These are phyloP conservation scores for Melieria crassipennis DNA, from an alignment of 2,888 invertebrate species.

Conservation along the genomic window DNA sequence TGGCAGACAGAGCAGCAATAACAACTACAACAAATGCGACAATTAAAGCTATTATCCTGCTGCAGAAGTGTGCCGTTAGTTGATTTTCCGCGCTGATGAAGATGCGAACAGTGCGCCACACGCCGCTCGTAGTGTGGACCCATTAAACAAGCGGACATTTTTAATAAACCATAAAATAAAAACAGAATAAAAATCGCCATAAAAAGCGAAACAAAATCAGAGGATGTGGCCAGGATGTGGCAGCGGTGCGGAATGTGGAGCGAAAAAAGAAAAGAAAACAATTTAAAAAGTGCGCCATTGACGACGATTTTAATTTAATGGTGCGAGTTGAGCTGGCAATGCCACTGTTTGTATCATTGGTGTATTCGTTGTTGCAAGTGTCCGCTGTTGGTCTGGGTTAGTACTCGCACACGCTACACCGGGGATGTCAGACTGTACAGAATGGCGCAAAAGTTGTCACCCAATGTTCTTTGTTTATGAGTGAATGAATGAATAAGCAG, in stretches of 20 bases:
- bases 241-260: conserved; percentile 23
- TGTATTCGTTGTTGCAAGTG: too few relatives aligned
- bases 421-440: too few relatives aligned
- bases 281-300: conserved; percentile 41
- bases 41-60: conserved; percentile 55
- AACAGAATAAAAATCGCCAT: conserved; percentile 17
- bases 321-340: conserved; percentile 58
- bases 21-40: conserved; percentile 34
- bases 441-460: too few relatives aligned
- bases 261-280: conserved; percentile 27
- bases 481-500: too few relatives aligned
- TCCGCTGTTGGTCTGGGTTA: too few relatives aligned
- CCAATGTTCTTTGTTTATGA: too few relatives aligned
- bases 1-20: too few relatives aligned
- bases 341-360: conserved; percentile 10
- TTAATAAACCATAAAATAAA: conserved; percentile 47
- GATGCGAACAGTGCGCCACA: too few relatives aligned
- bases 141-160: conserved; percentile 50
- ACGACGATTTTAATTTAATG: conserved; percentile 59
- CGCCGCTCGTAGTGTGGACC: conserved; percentile 46
- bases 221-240: not conserved
- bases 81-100: conserved; percentile 45
- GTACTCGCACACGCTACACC: too few relatives aligned
- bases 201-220: conserved; percentile 12
- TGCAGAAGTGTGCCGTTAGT: conserved; percentile 59